Conservation (phyloP, 30 jellyfish, hydroid and myxozoan species). For the Hydractinia echinata region DNA sequence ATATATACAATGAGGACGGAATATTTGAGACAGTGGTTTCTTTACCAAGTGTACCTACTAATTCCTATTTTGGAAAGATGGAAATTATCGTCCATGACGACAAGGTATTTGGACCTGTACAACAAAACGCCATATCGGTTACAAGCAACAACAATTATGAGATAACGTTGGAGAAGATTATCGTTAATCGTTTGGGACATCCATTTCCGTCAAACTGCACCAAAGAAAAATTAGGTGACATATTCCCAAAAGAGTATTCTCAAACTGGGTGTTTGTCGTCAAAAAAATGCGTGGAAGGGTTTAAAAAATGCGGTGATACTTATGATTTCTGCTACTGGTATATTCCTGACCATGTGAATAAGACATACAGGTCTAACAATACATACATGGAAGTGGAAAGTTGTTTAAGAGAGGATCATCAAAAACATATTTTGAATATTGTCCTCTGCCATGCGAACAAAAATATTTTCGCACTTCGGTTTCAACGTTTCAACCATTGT, state of each 20-base stretch:
- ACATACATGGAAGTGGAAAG: not conserved
- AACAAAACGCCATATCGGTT: not conserved
- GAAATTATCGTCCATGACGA: not conserved
- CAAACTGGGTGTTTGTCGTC: not conserved
- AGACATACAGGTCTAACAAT: not conserved
- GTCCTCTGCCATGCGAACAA: not conserved
- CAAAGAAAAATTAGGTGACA: not conserved
- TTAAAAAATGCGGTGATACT: not conserved
- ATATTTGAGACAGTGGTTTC: not conserved
- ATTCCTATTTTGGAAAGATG: not conserved
- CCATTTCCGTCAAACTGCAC: conserved; percentile 8
- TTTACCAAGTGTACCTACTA: not conserved
- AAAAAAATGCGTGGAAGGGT: not conserved
- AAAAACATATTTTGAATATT: not conserved
- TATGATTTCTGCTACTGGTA: not conserved
- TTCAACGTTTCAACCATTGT: not conserved
- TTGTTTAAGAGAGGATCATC: not conserved
- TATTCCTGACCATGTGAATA: not conserved
- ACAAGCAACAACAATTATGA: not conserved
- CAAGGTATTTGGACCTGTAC: not conserved
- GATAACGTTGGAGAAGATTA: not conserved
- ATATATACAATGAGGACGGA: not conserved
- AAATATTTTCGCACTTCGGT: not conserved
- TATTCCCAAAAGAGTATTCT: not conserved
- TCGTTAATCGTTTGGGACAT: not conserved